Percentiles rank a stretch among this genome's conserved stretches.
Evolutionary conservation across 2,797 vertebrate species (phyloP).

Genomic region (Momotus momota): DNA sequence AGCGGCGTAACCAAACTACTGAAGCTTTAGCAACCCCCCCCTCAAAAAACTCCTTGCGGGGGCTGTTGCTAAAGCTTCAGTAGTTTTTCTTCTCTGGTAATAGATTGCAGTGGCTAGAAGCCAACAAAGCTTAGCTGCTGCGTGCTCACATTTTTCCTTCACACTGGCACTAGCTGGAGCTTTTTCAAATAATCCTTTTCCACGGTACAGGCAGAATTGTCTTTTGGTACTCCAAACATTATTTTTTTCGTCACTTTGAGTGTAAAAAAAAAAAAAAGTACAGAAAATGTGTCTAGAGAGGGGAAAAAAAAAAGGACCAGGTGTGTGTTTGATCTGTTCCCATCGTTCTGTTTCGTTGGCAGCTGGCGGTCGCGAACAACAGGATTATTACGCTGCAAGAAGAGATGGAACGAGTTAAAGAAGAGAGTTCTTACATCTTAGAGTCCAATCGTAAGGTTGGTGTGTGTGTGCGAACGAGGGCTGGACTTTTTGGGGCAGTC

Average conservation of each 20-base stretch:
- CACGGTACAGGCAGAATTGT: fast-evolving
- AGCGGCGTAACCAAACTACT: background rate
- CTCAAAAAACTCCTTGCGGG: background rate
- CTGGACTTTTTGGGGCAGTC: background rate
- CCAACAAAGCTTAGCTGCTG: background rate
- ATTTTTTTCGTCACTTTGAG: background rate
- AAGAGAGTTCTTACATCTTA: conserved; percentile 91
- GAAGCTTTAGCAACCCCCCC: background rate
- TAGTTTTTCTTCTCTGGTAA: background rate
- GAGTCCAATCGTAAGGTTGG: conserved; percentile 91
- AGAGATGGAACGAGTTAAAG: conserved; percentile 94
- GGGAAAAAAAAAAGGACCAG: fast-evolving
- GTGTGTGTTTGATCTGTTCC: fast-evolving
- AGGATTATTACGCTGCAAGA: conserved; percentile 98
- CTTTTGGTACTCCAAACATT: background rate
- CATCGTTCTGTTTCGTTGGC: background rate
- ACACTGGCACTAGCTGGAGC: fast-evolving
- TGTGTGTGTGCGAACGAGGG: background rate
- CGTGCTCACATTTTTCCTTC: fast-evolving
- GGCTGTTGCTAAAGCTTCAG: no score
- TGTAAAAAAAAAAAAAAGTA: background rate
- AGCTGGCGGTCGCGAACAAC: conserved; percentile 98
- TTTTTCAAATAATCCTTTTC: background rate
- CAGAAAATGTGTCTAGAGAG: background rate
- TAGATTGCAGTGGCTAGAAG: background rate